Base-by-base conservation (phyloP, 2,113 vertebrate genomes). In the Planiliza haematocheilus region DNA sequence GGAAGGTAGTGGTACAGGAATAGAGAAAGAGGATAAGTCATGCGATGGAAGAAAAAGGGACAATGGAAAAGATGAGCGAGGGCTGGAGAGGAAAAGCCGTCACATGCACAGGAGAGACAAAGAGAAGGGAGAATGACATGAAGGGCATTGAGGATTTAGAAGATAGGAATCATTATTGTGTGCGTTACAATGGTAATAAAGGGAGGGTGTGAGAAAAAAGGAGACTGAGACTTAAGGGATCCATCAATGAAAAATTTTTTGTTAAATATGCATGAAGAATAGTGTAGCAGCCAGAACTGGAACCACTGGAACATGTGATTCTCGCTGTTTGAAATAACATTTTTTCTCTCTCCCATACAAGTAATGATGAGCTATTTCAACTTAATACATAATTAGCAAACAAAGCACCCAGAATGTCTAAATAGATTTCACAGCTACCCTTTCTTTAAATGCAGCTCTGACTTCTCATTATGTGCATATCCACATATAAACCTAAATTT, bases 101-200 rank as follows among this genome's bases (percentile, higher is more conserved):
- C 68, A 51, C 74, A 75, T 48, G 62, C 30, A 50, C 8, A 1
- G 51, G 8, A 55, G 39, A 39, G 34, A 58, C 10, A 38, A 49
- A 50, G 56, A 2, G 49, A 45, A 45, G 39, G n/a, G 63, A 81
- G 74, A 37, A 20, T 5, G 56, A 82, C 59, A 81, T 64, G 60
- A 86, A 88, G 71, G 73, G 64, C 82, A 77, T 30, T 53, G 76
- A 79, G 79, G 87, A 86, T 85, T 87, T 68, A 75, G 38, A 61
- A 49, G 71, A 87, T 65, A 60, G 55, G 43, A 65, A 52, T 65
- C 64, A 34, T 75, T 56, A 79, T 85, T 70, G 48, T 48, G 34
- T 63, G 36, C 42, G 14, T 48, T 52, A 42, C 73, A 62, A 69
- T 38, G 50, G 37, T 21, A 61, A 50, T 51, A 53, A 60, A 67